Evolutionary conservation across 2,797 vertebrate genomes (phyloP).

Genomic region (Phaenicophaeus curvirostris): DNA sequence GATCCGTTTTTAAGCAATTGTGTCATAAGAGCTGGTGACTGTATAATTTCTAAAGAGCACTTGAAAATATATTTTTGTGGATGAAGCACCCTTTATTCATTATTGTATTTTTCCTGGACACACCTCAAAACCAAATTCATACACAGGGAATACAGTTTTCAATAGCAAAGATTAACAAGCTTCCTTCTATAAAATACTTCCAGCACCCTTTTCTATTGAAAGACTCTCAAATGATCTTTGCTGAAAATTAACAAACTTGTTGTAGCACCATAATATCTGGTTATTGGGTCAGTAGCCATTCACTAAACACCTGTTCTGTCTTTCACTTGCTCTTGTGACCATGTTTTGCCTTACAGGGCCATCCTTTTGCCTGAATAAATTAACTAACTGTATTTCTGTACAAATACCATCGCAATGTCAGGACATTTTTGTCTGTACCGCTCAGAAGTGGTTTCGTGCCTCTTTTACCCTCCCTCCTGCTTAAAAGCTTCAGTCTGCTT

Average conservation of each 20-base stretch:
- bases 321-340: background rate
- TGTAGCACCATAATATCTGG: background rate
- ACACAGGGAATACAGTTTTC: background rate
- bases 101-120: conserved; percentile 32
- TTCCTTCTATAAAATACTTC: background rate
- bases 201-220: background rate
- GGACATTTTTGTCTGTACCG: background rate
- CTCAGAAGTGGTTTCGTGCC: background rate
- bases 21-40: conserved; percentile 30
- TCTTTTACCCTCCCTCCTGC: background rate
- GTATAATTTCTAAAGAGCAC: background rate
- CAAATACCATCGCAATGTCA: background rate
- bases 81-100: conserved; percentile 24
- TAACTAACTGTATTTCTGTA: background rate
- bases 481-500: conserved; percentile 1
- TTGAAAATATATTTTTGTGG: conserved; percentile 7
- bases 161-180: background rate
- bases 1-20: conserved; percentile 20
- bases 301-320: accelerated
- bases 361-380: background rate
- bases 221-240: background rate
- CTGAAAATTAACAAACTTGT: background rate
- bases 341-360: background rate
- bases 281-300: background rate
- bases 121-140: background rate